Percentiles rank a stretch among this genome's conserved stretches.
Evolutionary conservation across 2,113 vertebrate genomes (phyloP).

Genomic region (Sus scrofa): DNA sequence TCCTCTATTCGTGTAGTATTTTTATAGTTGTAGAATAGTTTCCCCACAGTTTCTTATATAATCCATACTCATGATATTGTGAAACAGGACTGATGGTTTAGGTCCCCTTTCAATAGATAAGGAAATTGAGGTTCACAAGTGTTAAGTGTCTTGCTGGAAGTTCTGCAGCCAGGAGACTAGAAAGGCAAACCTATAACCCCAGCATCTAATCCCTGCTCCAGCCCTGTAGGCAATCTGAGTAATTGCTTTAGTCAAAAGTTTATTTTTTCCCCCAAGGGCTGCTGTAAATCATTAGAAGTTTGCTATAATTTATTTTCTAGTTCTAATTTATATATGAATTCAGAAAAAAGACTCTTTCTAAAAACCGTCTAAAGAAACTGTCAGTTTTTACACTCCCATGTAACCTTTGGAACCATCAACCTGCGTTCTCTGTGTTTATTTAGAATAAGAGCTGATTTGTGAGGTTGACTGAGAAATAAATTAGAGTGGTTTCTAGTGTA

Average conservation of each 20-base stretch:
- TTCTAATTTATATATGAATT: not conserved
- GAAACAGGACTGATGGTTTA: not conserved
- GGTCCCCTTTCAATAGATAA: not conserved
- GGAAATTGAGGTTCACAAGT: not conserved
- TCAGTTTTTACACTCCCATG: not conserved
- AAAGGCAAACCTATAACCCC: not conserved
- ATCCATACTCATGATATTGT: not conserved
- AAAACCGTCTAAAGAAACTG: not conserved
- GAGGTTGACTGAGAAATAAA: not conserved
- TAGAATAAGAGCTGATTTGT: not conserved
- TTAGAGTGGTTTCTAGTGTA: not conserved
- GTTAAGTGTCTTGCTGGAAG: not conserved
- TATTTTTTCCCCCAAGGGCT: not conserved
- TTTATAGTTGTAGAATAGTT: not conserved
- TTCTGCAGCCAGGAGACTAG: not conserved
- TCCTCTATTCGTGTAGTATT: not conserved
- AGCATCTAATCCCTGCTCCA: not conserved
- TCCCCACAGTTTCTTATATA: not conserved
- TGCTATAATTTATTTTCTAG: not conserved
- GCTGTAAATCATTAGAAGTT: constrained; percentile 4
- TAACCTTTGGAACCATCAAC: not conserved
- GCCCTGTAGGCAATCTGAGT: not conserved
- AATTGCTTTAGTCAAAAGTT: constrained; percentile 26
- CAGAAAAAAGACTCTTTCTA: constrained; percentile 1
- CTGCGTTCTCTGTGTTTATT: not conserved